phyloP scores from a whole-genome alignment of 2,888 invertebrate genomes.

The Poecilobothrus nobilitatus region DNA sequence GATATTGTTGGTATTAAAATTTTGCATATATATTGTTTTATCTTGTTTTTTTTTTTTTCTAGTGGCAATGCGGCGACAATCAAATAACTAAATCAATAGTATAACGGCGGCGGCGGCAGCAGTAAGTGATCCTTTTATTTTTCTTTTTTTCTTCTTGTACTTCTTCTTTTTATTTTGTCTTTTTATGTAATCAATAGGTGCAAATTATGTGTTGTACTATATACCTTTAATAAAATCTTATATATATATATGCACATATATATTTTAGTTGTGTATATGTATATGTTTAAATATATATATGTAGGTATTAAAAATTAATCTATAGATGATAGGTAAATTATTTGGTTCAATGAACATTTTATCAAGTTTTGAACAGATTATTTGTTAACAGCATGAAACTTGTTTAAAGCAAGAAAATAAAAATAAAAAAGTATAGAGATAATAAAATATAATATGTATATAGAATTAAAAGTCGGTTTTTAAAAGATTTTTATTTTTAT shows the following conservation, averaged over 20 bases:
- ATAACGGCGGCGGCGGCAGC: background rate
- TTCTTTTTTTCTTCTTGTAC: background rate
- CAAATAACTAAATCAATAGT: background rate
- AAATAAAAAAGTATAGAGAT: background rate
- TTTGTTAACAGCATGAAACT: constrained; percentile 1
- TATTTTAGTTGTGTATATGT: background rate
- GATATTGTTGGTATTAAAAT: background rate
- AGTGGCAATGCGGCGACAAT: too few species aligned
- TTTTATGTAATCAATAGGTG: background rate
- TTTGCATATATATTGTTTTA: background rate
- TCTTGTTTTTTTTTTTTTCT: too few species aligned
- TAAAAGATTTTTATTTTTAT: too few species aligned
- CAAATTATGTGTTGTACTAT: background rate
- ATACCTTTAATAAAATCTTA: background rate
- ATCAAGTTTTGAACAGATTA: background rate
- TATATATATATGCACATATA: background rate
- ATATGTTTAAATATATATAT: background rate
- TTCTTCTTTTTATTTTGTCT: background rate
- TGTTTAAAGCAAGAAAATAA: background rate
- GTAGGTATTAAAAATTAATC: background rate
- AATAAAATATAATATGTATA: too few species aligned
- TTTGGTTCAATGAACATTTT: constrained; percentile 6
- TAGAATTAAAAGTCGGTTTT: too few species aligned
- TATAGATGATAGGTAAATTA: constrained; percentile 1
- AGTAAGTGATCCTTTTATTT: background rate